Conservation (phyloP, 1,140 invertebrate species). For the Nephotettix cincticeps region DNA sequence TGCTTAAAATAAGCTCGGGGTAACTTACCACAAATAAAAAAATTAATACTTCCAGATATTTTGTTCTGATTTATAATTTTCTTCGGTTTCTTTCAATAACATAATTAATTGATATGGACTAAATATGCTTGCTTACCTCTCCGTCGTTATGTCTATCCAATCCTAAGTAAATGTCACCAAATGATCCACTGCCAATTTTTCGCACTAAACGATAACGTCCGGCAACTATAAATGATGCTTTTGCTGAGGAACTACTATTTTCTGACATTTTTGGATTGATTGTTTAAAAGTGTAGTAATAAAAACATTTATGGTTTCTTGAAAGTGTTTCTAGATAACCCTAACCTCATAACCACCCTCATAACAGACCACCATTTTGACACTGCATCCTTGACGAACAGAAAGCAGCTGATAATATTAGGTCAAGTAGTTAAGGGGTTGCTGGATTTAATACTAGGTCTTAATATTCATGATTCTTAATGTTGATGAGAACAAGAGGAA, state of each 20-base stretch:
- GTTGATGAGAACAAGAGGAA: too few species aligned
- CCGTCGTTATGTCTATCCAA: slow-evolving; percentile 96
- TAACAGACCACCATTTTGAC: neutral
- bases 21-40: too few species aligned
- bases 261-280: neutral
- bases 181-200: slow-evolving; percentile 98
- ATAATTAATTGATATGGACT: neutral
- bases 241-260: slow-evolving; percentile 36
- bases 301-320: neutral
- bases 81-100: too few species aligned
- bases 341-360: neutral
- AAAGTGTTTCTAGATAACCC: neutral
- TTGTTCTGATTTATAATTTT: too few species aligned
- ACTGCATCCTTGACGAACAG: neutral
- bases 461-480: too few species aligned
- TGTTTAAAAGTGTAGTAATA: neutral
- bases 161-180: slow-evolving; percentile 97
- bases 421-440: too few species aligned
- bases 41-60: too few species aligned
- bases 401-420: too few species aligned
- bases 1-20: too few species aligned
- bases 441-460: too few species aligned
- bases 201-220: slow-evolving; percentile 92
- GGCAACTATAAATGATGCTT: slow-evolving; percentile 77
- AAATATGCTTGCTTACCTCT: neutral